These are phyloP conservation scores for Leptopilina myrica DNA, from an alignment of 2,888 invertebrate genomes.

Conservation along the genomic window DNA sequence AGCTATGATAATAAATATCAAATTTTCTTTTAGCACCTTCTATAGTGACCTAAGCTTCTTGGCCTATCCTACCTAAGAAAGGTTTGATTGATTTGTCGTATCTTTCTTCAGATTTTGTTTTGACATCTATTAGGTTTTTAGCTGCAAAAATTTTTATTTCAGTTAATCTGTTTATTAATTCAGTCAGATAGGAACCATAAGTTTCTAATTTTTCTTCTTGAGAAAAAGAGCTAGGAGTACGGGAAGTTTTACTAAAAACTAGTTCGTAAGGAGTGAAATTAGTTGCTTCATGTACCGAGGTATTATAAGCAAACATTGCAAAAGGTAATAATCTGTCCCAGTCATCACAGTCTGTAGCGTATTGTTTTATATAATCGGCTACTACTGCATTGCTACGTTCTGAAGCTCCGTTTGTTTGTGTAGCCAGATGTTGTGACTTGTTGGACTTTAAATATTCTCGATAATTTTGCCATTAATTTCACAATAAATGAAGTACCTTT, in stretches of 20 bases:
- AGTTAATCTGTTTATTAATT: neutral
- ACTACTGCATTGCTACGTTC: constrained; percentile 47
- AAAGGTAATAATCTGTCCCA: constrained; percentile 50
- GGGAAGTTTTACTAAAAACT: constrained; percentile 14
- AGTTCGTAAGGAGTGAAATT: constrained; percentile 19
- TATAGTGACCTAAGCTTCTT: too few species aligned
- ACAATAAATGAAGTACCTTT: constrained; percentile 53
- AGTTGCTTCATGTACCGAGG: constrained; percentile 43
- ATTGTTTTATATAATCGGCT: constrained; percentile 48
- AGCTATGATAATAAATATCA: neutral
- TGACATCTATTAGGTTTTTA: neutral
- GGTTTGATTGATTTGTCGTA: neutral
- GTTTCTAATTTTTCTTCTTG: neutral
- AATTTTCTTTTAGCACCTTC: too few species aligned
- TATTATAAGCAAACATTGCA: neutral
- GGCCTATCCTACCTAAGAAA: too few species aligned
- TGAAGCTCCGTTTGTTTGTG: too few species aligned
- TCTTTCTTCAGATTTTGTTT: too few species aligned
- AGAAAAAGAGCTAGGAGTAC: neutral
- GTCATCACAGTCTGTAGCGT: constrained; percentile 2
- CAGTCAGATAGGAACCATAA: neutral
- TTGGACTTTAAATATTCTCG: constrained; percentile 44
- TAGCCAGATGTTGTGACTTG: constrained; percentile 40
- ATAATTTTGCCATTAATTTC: constrained; percentile 21
- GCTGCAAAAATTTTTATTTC: neutral